Evolutionary conservation across 2,888 invertebrate species (phyloP).

Genomic region (Malthinus flaveolus): DNA sequence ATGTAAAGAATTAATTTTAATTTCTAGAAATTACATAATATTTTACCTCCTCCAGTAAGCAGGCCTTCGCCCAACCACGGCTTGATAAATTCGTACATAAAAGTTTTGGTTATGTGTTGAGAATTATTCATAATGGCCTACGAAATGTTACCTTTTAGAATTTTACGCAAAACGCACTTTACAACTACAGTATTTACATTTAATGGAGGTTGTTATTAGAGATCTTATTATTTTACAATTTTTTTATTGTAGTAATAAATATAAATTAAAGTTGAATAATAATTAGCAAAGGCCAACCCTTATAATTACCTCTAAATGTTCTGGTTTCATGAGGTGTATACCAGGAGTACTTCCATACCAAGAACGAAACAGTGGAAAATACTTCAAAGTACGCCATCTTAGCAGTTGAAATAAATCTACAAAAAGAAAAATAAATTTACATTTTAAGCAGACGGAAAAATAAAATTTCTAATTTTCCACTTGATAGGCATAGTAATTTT

Average conservation of each 20-base stretch:
- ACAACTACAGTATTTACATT: background rate
- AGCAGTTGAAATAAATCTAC: conserved; percentile 32
- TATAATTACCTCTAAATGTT: conserved; percentile 38
- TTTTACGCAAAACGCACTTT: background rate
- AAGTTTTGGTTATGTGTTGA: conserved; percentile 34
- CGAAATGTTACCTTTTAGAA: conserved; percentile 13
- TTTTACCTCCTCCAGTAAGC: conserved; percentile 38
- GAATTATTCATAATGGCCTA: conserved; percentile 37
- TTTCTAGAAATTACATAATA: background rate
- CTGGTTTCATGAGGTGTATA: conserved; percentile 38
- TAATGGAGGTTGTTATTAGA: background rate
- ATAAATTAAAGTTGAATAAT: background rate
- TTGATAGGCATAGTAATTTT: too few species aligned
- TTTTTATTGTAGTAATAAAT: background rate
- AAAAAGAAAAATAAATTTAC: conserved; percentile 8
- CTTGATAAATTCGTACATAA: conserved; percentile 33
- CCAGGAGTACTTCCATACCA: conserved; percentile 34
- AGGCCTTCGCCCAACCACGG: conserved; percentile 42
- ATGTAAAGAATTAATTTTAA: background rate
- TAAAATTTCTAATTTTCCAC: too few species aligned
- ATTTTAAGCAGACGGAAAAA: too few species aligned
- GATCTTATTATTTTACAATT: background rate
- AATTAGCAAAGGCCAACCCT: background rate
- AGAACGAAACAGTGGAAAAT: conserved; percentile 37
- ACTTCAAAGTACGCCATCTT: conserved; percentile 22